Percentiles rank a stretch among this genome's conserved stretches.
Evolutionary conservation across 2,888 invertebrate species (phyloP).

Genomic region (Ypsolopha scabrella): DNA sequence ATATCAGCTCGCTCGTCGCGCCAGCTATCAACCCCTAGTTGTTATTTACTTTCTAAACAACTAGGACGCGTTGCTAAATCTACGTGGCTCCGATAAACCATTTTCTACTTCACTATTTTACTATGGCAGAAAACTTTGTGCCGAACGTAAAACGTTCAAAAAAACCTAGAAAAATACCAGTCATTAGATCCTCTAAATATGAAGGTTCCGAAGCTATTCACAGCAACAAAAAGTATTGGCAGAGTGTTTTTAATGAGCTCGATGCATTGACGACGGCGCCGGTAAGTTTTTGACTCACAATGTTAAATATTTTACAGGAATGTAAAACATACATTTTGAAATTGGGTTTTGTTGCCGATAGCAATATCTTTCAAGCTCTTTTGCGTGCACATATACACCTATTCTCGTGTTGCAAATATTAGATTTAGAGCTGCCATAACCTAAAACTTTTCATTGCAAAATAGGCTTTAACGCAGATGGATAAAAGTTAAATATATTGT

Average conservation of each 20-base stretch:
- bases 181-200: constrained; percentile 35
- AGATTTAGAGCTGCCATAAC: too few species aligned
- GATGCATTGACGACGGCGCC: constrained; percentile 18
- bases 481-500: too few species aligned
- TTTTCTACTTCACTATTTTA: too few species aligned
- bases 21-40: not conserved
- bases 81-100: not conserved
- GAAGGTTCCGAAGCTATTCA: constrained; percentile 34
- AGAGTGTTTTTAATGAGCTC: constrained; percentile 29
- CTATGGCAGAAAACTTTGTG: too few species aligned
- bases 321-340: too few species aligned
- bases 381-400: too few species aligned
- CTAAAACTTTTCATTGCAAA: too few species aligned
- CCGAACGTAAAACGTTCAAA: constrained; percentile 10
- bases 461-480: too few species aligned
- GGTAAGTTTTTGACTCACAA: constrained; percentile 21
- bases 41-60: not conserved
- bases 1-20: not conserved
- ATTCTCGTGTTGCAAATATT: too few species aligned
- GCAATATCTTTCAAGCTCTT: too few species aligned
- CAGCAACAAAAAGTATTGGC: constrained; percentile 47
- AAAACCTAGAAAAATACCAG: constrained; percentile 34
- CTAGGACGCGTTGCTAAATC: not conserved
- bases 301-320: too few species aligned
- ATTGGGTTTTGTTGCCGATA: too few species aligned